Conservation (phyloP, 2,888 invertebrate species). For the Pheosia gnoma region DNA sequence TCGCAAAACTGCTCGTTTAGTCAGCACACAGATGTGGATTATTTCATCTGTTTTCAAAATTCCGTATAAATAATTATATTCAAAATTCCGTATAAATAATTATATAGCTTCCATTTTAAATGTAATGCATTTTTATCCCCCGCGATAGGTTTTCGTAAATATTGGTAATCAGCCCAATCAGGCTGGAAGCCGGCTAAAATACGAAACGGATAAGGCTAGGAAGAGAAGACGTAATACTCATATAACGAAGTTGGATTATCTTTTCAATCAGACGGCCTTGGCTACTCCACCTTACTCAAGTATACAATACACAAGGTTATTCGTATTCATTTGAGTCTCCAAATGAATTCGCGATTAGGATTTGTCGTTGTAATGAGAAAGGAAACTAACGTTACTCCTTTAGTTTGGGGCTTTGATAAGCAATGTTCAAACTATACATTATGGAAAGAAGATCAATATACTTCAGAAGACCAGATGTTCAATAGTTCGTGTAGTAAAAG, state of each 20-base stretch:
- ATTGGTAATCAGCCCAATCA: background rate
- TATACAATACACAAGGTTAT: slow-evolving; percentile 24
- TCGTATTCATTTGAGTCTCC: slow-evolving; percentile 27
- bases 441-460: background rate
- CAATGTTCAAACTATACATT: background rate
- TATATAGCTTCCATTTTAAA: no score
- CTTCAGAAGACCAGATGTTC: no score
- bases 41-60: no score
- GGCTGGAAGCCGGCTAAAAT: background rate
- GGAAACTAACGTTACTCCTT: slow-evolving; percentile 8
- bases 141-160: no score
- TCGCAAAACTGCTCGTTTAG: no score
- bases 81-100: no score
- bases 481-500: no score
- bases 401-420: background rate
- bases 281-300: background rate
- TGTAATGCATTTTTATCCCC: no score
- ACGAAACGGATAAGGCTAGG: background rate
- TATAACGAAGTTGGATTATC: slow-evolving; percentile 21
- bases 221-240: slow-evolving; percentile 16
- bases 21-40: no score
- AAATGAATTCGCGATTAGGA: slow-evolving; percentile 25
- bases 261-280: slow-evolving; percentile 23
- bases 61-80: no score
- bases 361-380: slow-evolving; percentile 26